Base-by-base conservation (phyloP, 2,888 invertebrate species). In the Eudasyphora cyanicolor region DNA sequence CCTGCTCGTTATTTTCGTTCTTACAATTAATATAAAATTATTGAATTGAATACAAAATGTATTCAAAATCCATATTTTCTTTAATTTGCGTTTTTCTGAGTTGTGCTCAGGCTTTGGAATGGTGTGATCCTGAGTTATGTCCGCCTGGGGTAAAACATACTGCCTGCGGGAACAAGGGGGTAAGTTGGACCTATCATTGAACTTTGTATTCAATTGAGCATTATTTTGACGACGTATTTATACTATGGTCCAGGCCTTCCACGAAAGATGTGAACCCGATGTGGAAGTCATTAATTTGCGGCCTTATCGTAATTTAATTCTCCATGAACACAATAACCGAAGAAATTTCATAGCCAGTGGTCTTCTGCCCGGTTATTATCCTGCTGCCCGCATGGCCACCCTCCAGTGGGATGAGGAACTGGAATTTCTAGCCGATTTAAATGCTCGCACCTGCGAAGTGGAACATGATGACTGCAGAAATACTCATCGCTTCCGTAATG, bases 121-220 rank as follows among this genome's bases (percentile, higher is more conserved):
- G 90, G 90, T 90, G 90, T 82, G 89, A 90, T 88, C 85, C 88
- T 0, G 73, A 86, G 29, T 32, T 90, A n/a, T 90, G 90, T 80
- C 85, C 88, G 0, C 73, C 54, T 1, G 89, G 90, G 32, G 78
- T 77, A 0, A 79, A 38, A 0, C 92, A 91, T 79, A 86, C 92
- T 17, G 91, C 91, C 2, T 91, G 91, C 76, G 89, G 89, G 74
- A 90, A 92, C 67, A 82, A 88, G 67, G 92, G 91, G 4, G 92
- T 91, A 87, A 88, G 89, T 88, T n/a, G n/a, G n/a, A n/a, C n/a
- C n/a, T n/a, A n/a, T n/a, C n/a, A n/a, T n/a, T n/a, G n/a, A n/a
- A n/a, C n/a, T n/a, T n/a, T n/a, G n/a, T n/a, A n/a, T n/a, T n/a
- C n/a, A n/a, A n/a, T n/a, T n/a, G n/a, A n/a, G n/a, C n/a, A n/a